Evolutionary conservation across 2,797 vertebrate species (phyloP).

Genomic region (Scomberomorus guttatus): DNA sequence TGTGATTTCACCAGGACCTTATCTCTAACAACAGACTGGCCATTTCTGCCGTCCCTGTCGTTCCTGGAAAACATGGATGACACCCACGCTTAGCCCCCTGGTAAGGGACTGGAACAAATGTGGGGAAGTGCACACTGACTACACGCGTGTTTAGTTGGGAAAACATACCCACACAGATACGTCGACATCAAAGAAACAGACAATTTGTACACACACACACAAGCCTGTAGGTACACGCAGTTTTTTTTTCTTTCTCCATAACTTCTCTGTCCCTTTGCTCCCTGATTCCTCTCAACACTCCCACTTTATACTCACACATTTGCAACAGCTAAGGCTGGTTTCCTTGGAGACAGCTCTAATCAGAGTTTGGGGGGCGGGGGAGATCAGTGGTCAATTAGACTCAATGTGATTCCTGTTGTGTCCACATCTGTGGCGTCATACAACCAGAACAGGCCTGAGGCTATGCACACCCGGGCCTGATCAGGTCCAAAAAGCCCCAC

Average conservation of each 20-base stretch:
- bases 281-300: constrained; percentile 25
- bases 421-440: constrained; percentile 28
- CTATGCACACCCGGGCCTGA: neutral
- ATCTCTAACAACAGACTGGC: constrained; percentile 72
- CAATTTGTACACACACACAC: constrained; percentile 12
- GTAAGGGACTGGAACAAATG: constrained; percentile 23
- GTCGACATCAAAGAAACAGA: constrained; percentile 33
- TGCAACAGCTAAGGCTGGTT: constrained; percentile 32
- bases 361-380: constrained; percentile 11
- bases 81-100: constrained; percentile 30
- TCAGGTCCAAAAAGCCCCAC: constrained; percentile 19
- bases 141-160: neutral
- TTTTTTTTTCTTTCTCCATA: neutral
- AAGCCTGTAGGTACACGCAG: neutral
- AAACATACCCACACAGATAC: constrained; percentile 24
- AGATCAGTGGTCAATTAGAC: constrained; percentile 9
- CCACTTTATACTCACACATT: constrained; percentile 28
- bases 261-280: constrained; percentile 21
- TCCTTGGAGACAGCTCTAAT: constrained; percentile 44
- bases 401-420: constrained; percentile 9
- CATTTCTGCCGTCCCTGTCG: constrained; percentile 35
- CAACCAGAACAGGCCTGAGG: constrained; percentile 3
- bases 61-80: constrained; percentile 54
- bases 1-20: constrained; percentile 67
- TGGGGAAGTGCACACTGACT: constrained; percentile 9